phyloP scores from a whole-genome alignment of 1,140 invertebrate species.

The Mesaphorura yosii region DNA sequence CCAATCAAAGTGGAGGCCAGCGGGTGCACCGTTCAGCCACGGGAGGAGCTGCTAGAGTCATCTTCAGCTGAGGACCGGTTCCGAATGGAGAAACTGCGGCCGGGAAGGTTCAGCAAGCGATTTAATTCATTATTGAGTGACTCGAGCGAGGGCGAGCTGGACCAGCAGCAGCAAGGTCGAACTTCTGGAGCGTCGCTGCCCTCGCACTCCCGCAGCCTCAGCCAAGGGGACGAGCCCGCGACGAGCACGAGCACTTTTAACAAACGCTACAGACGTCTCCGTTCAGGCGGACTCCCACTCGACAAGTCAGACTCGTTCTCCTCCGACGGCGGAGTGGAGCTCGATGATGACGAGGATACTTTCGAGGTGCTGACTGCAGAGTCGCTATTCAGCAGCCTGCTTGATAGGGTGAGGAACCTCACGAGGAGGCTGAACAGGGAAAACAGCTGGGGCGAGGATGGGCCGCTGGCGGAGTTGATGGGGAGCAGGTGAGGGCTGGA shows the following conservation, averaged over 20 bases:
- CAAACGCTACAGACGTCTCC: conserved; percentile 25
- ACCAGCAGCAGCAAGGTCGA: conserved; percentile 9
- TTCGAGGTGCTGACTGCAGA: conserved; percentile 81
- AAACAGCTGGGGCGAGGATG: conserved; percentile 49
- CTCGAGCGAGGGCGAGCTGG: conserved; percentile 9
- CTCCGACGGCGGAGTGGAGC: too few relatives aligned
- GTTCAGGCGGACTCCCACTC: too few relatives aligned
- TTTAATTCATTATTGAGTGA: conserved; percentile 23
- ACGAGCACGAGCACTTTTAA: conserved; percentile 18
- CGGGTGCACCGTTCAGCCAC: conserved; percentile 60
- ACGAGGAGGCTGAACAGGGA: conserved; percentile 73
- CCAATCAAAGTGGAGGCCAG: conserved; percentile 79
- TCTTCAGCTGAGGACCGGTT: conserved; percentile 23
- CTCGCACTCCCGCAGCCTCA: conserved; percentile 17
- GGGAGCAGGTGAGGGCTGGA: neutral
- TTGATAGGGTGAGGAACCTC: conserved; percentile 68
- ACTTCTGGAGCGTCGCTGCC: conserved; percentile 7
- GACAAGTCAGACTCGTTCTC: conserved; percentile 68
- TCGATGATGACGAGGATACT: conserved; percentile 55
- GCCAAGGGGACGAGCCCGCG: conserved; percentile 26
- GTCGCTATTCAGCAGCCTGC: conserved; percentile 72
- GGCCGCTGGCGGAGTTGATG: conserved; percentile 39
- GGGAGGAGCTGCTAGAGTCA: conserved; percentile 15
- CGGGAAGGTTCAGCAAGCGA: conserved; percentile 29
- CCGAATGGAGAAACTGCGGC: conserved; percentile 24